Percentiles rank a stretch among this genome's conserved stretches.
phyloP scores from a whole-genome alignment of 1,140 invertebrate genomes.

The Philaenus spumarius region DNA sequence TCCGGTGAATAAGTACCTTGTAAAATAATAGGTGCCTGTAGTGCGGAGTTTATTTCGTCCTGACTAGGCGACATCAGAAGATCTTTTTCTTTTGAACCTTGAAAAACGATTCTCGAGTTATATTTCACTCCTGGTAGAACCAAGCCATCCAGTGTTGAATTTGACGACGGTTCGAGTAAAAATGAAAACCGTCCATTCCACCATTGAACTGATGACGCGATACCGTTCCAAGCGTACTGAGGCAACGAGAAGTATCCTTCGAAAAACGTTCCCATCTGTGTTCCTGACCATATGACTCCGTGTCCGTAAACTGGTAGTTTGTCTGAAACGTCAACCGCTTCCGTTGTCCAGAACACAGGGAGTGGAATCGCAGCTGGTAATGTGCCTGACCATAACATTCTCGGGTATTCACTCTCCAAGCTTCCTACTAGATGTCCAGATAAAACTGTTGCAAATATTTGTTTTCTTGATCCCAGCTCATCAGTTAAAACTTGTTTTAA shows the following conservation, averaged over 20 bases:
- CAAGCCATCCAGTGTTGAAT: background rate
- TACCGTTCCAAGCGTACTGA: constrained; percentile 18
- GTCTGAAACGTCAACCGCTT: background rate
- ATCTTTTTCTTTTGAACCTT: background rate
- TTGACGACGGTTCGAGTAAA: background rate
- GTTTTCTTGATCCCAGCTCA: background rate
- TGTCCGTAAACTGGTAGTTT: constrained; percentile 14
- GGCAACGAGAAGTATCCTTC: constrained; percentile 18
- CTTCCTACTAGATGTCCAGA: constrained; percentile 13
- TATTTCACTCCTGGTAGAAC: constrained; percentile 8
- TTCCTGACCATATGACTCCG: constrained; percentile 20
- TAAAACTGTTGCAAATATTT: constrained; percentile 16
- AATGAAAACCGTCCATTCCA: constrained; percentile 17
- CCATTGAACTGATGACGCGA: constrained; percentile 13
- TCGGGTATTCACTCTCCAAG: background rate
- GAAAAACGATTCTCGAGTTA: constrained; percentile 11
- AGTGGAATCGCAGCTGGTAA: constrained; percentile 15
- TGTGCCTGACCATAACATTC: constrained; percentile 20
- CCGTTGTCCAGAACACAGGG: constrained; percentile 19
- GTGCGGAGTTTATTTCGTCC: background rate
- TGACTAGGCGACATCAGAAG: constrained; percentile 3
- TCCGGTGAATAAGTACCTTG: constrained; percentile 8
- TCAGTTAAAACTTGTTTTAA: background rate
- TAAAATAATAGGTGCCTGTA: constrained; percentile 3
- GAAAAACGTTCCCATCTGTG: constrained; percentile 14